Conservation (phyloP, 1,140 invertebrate genomes). For the Mizuhopecten yessoensis region DNA sequence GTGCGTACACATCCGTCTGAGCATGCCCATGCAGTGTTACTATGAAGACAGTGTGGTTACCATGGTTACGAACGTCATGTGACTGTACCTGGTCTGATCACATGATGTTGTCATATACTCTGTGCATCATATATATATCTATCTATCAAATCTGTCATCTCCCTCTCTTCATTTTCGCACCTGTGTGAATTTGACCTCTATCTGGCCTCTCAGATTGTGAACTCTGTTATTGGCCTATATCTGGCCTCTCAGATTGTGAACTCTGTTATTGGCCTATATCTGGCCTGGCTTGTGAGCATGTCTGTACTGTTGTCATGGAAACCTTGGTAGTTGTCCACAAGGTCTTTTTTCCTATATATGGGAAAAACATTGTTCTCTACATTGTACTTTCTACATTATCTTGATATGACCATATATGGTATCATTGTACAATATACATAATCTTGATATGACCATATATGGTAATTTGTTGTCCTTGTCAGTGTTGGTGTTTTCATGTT, state of each 20-base stretch:
- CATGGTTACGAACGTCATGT: not conserved
- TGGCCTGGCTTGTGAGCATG: not conserved
- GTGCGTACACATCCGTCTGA: not conserved
- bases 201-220: not conserved
- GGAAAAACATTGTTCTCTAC: no score
- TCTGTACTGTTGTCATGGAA: not conserved
- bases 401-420: no score
- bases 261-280: not conserved
- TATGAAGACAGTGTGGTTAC: slow-evolving; percentile 5
- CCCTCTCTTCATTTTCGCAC: no score
- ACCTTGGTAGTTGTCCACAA: not conserved
- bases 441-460: not conserved
- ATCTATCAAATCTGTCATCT: no score
- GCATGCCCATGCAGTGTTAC: slow-evolving; percentile 3
- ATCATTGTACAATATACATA: not conserved
- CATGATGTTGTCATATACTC: not conserved
- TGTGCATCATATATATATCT: not conserved
- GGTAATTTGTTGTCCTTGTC: not conserved
- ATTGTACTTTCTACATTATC: no score
- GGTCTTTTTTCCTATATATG: not conserved
- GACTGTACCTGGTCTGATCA: not conserved
- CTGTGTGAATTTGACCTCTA: no score
- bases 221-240: no score
- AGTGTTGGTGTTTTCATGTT: not conserved
- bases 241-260: no score